Conservation (phyloP, 2,113 vertebrate genomes). For the Anser brachyrhynchus region DNA sequence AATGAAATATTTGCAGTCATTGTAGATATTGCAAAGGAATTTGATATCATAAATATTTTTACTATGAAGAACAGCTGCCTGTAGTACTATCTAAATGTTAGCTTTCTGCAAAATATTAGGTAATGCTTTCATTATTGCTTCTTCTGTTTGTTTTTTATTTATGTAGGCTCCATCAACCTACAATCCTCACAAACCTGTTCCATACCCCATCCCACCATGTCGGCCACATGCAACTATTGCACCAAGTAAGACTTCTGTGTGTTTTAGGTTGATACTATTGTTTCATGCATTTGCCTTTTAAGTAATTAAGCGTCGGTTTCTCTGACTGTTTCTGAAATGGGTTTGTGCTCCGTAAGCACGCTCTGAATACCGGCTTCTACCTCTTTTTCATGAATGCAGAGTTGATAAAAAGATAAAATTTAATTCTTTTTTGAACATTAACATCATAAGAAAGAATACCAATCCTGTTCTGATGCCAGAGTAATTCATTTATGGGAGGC, state of each 20-base stretch:
- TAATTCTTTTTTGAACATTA: neutral
- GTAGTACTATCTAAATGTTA: neutral
- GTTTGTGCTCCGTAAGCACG: neutral
- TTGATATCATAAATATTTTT: neutral
- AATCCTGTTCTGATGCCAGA: neutral
- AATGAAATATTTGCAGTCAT: neutral
- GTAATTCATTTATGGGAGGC: neutral
- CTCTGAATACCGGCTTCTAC: neutral
- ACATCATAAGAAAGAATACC: neutral
- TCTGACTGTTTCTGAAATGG: constrained; percentile 4
- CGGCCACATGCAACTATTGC: constrained; percentile 95
- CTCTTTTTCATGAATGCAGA: neutral
- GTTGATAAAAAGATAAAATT: neutral
- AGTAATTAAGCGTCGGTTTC: neutral
- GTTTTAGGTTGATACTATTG: neutral
- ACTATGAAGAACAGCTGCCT: neutral
- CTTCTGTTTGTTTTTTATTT: neutral
- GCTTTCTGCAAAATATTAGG: neutral
- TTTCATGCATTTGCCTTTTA: constrained; percentile 22
- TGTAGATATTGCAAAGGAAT: neutral
- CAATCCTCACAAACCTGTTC: constrained; percentile 96
- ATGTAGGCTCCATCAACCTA: constrained; percentile 91
- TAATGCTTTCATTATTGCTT: constrained; percentile 42
- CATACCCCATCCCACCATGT: constrained; percentile 97
- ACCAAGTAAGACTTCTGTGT: constrained; percentile 88